Evolutionary conservation across 2,888 invertebrate genomes (phyloP).

Genomic region (Sminthurinus aureus): DNA sequence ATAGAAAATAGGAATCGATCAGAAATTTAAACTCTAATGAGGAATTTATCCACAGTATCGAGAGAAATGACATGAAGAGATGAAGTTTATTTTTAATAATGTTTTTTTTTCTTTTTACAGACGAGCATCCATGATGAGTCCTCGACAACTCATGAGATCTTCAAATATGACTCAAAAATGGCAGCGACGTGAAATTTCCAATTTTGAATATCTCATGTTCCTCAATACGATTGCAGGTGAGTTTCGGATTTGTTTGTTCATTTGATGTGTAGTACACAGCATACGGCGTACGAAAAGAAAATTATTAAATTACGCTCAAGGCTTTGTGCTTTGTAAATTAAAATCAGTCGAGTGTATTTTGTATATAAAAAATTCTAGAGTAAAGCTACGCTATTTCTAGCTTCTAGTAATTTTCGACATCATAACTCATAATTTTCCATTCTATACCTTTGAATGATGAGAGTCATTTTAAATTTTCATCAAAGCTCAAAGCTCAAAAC

Average conservation of each 20-base stretch:
- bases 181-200: conserved; percentile 98
- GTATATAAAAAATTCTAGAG: no score
- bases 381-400: no score
- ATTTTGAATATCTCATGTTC: conserved; percentile 99
- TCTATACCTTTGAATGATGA: background rate
- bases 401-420: background rate
- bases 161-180: conserved; percentile 99
- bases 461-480: conserved; percentile 10
- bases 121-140: conserved; percentile 98
- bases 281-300: no score
- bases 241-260: conserved; percentile 58
- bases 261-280: no score
- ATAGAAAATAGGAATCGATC: no score
- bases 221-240: conserved; percentile 98
- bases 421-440: conserved; percentile 29
- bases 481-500: no score
- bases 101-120: conserved; percentile 64
- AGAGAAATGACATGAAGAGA: no score
- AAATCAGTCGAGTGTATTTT: no score
- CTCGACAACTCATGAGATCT: conserved; percentile 97
- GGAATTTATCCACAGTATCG: no score
- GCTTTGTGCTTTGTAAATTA: no score
- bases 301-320: no score
- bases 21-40: no score
- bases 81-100: background rate